A percentile compares a stretch with the other conserved stretches of the same genome.
Evolutionary conservation across 2,797 vertebrate species (phyloP).

Genomic region (Bryconaethiops microstoma): DNA sequence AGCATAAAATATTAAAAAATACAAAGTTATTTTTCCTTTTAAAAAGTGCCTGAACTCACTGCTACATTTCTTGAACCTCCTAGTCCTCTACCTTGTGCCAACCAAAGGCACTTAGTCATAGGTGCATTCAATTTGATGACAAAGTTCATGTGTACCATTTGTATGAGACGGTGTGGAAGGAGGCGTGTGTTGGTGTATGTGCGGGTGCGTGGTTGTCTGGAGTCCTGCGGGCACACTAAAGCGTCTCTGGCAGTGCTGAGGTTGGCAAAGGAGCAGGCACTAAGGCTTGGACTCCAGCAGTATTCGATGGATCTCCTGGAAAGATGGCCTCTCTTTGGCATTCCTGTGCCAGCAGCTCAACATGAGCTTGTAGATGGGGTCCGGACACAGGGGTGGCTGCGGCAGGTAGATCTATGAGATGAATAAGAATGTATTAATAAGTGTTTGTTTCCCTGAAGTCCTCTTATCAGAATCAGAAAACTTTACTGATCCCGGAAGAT

Average conservation of each 20-base stretch:
- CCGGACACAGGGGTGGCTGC: conserved; percentile 90
- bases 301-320: conserved; percentile 89
- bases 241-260: conserved; percentile 57
- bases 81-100: conserved; percentile 39
- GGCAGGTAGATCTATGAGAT: conserved; percentile 88
- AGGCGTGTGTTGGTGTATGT: conserved; percentile 52
- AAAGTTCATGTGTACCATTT: conserved; percentile 5
- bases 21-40: conserved; percentile 47
- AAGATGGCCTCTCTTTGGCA: conserved; percentile 90
- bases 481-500: no score
- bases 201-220: conserved; percentile 49
- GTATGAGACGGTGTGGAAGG: conserved; percentile 27
- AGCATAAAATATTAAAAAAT: conserved; percentile 47
- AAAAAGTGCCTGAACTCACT: conserved; percentile 75
- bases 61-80: conserved; percentile 72
- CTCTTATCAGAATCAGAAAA: no score
- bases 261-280: conserved; percentile 32
- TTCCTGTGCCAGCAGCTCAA: conserved; percentile 97
- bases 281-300: conserved; percentile 82
- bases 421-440: neutral
- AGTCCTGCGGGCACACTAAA: conserved; percentile 62
- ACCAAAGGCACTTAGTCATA: conserved; percentile 14
- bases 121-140: conserved; percentile 16
- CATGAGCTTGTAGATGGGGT: conserved; percentile 96
- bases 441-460: no score